phyloP scores from a whole-genome alignment of 1,140 invertebrate species.

The Conopomorpha cramerella region DNA sequence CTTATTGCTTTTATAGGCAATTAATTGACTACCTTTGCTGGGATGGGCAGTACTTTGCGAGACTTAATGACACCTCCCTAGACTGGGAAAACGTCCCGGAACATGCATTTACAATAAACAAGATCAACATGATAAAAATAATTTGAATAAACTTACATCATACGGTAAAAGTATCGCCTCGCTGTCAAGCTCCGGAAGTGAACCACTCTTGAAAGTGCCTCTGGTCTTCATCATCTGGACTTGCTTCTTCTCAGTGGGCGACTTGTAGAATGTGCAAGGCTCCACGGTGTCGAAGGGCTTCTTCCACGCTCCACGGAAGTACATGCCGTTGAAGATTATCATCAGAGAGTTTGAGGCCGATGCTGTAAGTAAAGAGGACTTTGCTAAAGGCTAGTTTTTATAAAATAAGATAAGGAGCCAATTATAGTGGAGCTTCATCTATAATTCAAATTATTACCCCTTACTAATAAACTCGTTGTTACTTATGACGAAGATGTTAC shows the following conservation, averaged over 20 bases:
- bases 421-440: too few species aligned
- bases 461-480: too few species aligned
- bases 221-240: conserved; percentile 61
- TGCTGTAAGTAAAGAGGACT: conserved; percentile 9
- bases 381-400: neutral
- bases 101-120: too few species aligned
- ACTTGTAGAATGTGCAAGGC: conserved; percentile 60
- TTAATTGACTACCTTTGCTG: too few species aligned
- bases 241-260: conserved; percentile 58
- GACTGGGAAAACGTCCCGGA: too few species aligned
- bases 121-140: neutral
- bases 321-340: conserved; percentile 68
- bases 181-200: conserved; percentile 60
- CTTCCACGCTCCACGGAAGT: conserved; percentile 63
- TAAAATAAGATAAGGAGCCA: too few species aligned
- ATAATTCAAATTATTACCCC: too few species aligned
- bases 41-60: too few species aligned
- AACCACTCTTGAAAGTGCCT: conserved; percentile 56
- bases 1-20: too few species aligned
- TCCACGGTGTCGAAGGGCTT: conserved; percentile 52
- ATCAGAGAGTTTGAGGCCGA: conserved; percentile 45
- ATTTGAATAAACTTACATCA: conserved; percentile 34
- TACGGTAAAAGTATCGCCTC: conserved; percentile 64
- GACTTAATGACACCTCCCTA: too few species aligned
- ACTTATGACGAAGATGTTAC: too few species aligned